These are phyloP conservation scores for Epinotia brunnichana DNA, from an alignment of 2,888 invertebrate genomes.

Conservation along the genomic window DNA sequence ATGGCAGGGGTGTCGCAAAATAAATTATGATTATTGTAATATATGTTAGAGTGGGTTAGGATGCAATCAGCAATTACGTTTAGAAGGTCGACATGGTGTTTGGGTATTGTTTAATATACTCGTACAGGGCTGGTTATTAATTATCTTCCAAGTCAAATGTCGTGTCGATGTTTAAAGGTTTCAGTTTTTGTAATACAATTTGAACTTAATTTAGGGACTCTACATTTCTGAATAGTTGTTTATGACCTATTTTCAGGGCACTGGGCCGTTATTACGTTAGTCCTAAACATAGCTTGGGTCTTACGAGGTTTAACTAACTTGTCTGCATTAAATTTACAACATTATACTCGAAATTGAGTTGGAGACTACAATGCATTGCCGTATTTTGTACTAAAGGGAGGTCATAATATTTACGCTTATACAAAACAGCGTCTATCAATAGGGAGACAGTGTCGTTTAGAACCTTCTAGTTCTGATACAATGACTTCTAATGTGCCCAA, in stretches of 20 bases:
- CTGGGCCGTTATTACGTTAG: too few species aligned
- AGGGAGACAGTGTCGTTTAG: background rate
- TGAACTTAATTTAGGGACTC: too few species aligned
- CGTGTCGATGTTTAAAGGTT: too few species aligned
- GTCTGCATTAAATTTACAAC: too few species aligned
- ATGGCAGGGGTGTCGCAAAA: constrained; percentile 22
- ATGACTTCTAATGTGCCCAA: background rate
- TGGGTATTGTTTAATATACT: background rate
- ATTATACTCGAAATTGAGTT: too few species aligned
- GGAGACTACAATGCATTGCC: too few species aligned
- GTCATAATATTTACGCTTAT: background rate
- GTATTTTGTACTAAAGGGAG: too few species aligned
- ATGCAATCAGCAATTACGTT: constrained; percentile 25
- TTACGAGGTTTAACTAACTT: too few species aligned
- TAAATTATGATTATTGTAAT: constrained; percentile 34
- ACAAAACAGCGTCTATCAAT: background rate
- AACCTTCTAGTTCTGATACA: background rate
- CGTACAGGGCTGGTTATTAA: constrained; percentile 16
- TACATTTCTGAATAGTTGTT: too few species aligned
- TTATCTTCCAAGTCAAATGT: background rate
- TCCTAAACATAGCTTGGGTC: too few species aligned
- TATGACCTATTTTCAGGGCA: too few species aligned
- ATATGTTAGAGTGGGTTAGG: constrained; percentile 27
- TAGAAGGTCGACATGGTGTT: constrained; percentile 22
- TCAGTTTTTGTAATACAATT: too few species aligned